Base-by-base conservation (phyloP, 2,888 invertebrate species). In the Junonia oenone region DNA sequence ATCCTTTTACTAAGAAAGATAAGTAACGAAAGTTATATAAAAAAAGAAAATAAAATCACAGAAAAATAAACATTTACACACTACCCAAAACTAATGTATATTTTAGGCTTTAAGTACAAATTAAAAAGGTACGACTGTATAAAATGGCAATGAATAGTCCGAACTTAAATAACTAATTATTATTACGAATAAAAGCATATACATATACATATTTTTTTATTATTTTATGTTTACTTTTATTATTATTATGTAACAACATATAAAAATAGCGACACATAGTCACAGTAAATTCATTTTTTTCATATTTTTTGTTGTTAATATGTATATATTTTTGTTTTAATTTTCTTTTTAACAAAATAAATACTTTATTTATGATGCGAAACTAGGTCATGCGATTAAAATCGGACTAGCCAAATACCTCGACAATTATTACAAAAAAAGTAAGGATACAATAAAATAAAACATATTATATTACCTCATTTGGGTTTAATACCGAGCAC, bases 61-160 rank as follows among this genome's bases (percentile, higher is more conserved):
- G 84, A 83, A 82, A 81, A 75, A 67, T 66, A 80, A 80, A 81
- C 74, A 76, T 75, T 76, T 75, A 85, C 72, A 78, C 71, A 72
- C 73, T 72, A 73, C 67, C 62, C 63, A 76, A 71, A 72, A 66
- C 69, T 73, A 69, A 76, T 56, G 40, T 49, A 56, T n/a, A n/a
- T n/a, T 38, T 53, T 78, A 81, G 35, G 51, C 52, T 48, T 56
- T 57, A 63, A 64, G 58, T 64, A 64, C 55, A 63, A 64, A 83
- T 52, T 51, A 84, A 75, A 43, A 81, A 81, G 78, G 79, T 79
- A 75, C 67, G 67, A 72, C 69, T 69, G 72, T 71, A 45, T 48
- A 88, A 85, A 83, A 90, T 83, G 62, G 61, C 56, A 88, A 81
- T 84, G 83, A 79, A 63, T 80, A 85, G 84, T 85, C 85, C 85